Evolutionary conservation across 2,113 vertebrate species (phyloP).

Genomic region (Nerophis ophidion): DNA sequence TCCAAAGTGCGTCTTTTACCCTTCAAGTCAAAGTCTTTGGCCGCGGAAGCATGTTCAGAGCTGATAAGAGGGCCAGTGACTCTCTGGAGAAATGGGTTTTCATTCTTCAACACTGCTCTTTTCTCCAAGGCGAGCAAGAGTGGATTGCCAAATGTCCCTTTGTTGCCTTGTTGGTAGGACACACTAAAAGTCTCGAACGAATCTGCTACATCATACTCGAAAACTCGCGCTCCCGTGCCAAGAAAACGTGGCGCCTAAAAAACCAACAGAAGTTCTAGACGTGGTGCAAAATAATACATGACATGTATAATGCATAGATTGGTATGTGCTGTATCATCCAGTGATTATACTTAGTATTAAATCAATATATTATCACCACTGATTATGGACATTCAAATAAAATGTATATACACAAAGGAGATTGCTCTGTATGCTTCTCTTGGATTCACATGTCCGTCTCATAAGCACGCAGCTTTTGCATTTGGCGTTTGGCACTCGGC

Average conservation of each 20-base stretch:
- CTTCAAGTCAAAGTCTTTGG: slow-evolving; percentile 51
- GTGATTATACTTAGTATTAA: slow-evolving; percentile 26
- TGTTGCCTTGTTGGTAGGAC: slow-evolving; percentile 16
- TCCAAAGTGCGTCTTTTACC: slow-evolving; percentile 34
- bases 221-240: slow-evolving; percentile 18
- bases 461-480: slow-evolving; percentile 26
- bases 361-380: slow-evolving; percentile 36
- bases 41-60: slow-evolving; percentile 49
- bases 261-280: slow-evolving; percentile 41
- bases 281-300: slow-evolving; percentile 62
- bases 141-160: slow-evolving; percentile 26
- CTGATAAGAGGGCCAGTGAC: slow-evolving; percentile 53
- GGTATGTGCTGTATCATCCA: slow-evolving; percentile 62
- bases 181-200: slow-evolving; percentile 13
- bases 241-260: slow-evolving; percentile 16
- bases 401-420: slow-evolving; percentile 18
- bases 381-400: slow-evolving; percentile 57
- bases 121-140: slow-evolving; percentile 25
- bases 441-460: slow-evolving; percentile 25
- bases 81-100: slow-evolving; percentile 47
- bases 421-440: slow-evolving; percentile 19
- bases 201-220: slow-evolving; percentile 36
- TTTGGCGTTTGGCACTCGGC: slow-evolving; percentile 31
- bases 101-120: slow-evolving; percentile 34
- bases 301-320: slow-evolving; percentile 67